These are phyloP conservation scores for Cynoglossus semilaevis DNA, from an alignment of 2,113 vertebrate species.

Conservation along the genomic window DNA sequence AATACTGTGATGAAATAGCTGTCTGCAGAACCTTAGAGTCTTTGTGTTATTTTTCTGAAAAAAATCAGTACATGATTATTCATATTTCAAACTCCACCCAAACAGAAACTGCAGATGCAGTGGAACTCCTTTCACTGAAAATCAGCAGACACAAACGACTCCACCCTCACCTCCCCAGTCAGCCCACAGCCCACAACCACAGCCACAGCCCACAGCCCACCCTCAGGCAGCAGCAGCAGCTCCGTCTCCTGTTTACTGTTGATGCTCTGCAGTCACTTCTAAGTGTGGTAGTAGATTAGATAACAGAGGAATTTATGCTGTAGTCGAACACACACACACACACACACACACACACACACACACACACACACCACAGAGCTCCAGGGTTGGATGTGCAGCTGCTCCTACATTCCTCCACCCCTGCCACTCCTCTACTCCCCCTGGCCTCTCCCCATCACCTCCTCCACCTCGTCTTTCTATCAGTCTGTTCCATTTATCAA, in stretches of 20 bases:
- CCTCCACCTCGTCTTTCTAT: not conserved
- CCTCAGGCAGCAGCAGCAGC: not conserved
- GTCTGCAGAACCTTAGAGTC: too few relatives aligned
- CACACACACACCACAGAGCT: constrained; percentile 9
- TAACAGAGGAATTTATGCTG: constrained; percentile 31
- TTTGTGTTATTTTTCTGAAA: too few relatives aligned
- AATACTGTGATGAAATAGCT: too few relatives aligned
- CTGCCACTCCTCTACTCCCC: constrained; percentile 22
- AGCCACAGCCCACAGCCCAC: not conserved
- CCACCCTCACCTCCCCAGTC: not conserved
- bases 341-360: constrained; percentile 9
- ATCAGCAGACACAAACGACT: not conserved
- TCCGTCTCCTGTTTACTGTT: constrained; percentile 1
- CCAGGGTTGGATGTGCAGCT: constrained; percentile 20
- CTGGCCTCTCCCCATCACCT: not conserved
- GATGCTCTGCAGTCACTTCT: constrained; percentile 38
- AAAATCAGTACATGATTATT: too few relatives aligned
- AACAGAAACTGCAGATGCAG: too few relatives aligned
- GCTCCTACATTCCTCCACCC: not conserved
- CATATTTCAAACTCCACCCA: not conserved
- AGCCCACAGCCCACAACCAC: not conserved
- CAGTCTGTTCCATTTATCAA: not conserved
- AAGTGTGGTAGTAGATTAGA: constrained; percentile 43
- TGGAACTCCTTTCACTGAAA: too few relatives aligned
- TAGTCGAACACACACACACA: constrained; percentile 4